Evolutionary conservation across 92 coral and sea anemone species (phyloP).

Genomic region (Scolanthus callimorphus): DNA sequence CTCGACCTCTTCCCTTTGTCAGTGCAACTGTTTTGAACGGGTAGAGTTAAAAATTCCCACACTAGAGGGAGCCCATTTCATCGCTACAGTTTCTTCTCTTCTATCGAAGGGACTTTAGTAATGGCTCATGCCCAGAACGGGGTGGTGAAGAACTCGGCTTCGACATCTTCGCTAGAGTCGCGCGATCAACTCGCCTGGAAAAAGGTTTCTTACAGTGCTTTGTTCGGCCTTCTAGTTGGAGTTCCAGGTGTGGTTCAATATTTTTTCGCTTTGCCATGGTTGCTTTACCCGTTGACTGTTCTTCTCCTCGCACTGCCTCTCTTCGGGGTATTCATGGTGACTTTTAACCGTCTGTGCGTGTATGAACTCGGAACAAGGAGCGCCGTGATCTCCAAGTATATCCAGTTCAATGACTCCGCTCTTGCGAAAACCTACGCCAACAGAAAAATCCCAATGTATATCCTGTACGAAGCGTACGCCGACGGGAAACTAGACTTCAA

Average conservation of each 20-base stretch:
- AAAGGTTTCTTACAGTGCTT: slow-evolving; percentile 69
- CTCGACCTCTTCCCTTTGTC: slow-evolving; percentile 2
- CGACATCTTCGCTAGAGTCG: slow-evolving; percentile 9
- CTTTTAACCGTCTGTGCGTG: slow-evolving; percentile 73
- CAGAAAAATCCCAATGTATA: slow-evolving; percentile 76
- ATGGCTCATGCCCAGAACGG: slow-evolving; percentile 73
- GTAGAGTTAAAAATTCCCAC: not conserved
- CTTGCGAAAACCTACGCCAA: slow-evolving; percentile 61
- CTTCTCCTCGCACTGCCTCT: slow-evolving; percentile 59
- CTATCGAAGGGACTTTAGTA: not conserved
- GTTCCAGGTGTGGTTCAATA: slow-evolving; percentile 81
- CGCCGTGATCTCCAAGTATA: slow-evolving; percentile 49
- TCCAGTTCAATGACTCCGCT: slow-evolving; percentile 66
- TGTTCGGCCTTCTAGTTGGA: slow-evolving; percentile 57
- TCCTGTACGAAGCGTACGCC: slow-evolving; percentile 90
- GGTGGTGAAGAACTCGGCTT: slow-evolving; percentile 11
- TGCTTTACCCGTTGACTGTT: slow-evolving; percentile 67
- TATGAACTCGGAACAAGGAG: slow-evolving; percentile 52
- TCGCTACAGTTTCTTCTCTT: not conserved
- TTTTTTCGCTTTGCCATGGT: slow-evolving; percentile 78
- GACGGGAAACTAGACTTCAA: slow-evolving; percentile 95
- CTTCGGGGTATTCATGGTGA: slow-evolving; percentile 64
- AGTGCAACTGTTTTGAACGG: not conserved
- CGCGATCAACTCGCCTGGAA: slow-evolving; percentile 88
- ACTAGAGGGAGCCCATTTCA: not conserved